A percentile compares a stretch with the other conserved stretches of the same genome.
phyloP scores from a whole-genome alignment of 2,888 invertebrate species.

The Drosophila lacicola region DNA sequence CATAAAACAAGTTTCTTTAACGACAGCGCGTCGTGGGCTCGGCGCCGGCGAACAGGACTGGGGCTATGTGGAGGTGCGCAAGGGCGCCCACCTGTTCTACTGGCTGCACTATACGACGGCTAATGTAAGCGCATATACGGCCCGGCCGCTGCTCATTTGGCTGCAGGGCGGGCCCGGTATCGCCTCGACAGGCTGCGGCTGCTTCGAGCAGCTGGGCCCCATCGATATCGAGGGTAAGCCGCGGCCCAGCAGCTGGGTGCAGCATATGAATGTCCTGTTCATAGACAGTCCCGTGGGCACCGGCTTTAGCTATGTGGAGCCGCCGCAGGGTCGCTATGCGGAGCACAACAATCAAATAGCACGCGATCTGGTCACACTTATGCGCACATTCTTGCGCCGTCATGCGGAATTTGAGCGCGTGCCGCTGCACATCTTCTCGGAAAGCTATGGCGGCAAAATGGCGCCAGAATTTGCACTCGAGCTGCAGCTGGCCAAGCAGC shows the following conservation, averaged over 20 bases:
- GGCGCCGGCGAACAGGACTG: conserved; percentile 89
- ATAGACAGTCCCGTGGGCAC: conserved; percentile 96
- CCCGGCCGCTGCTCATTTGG: conserved; percentile 92
- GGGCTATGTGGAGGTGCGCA: conserved; percentile 90
- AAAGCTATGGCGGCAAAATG: conserved; percentile 97
- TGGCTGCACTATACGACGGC: conserved; percentile 92
- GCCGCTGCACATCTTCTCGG: conserved; percentile 93
- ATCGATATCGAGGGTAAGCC: conserved; percentile 88
- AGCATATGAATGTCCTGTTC: conserved; percentile 91
- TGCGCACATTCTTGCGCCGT: conserved; percentile 88
- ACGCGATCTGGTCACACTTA: conserved; percentile 89
- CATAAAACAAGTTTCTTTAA: conserved; percentile 5
- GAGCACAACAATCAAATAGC: conserved; percentile 88
- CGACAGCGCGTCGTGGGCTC: conserved; percentile 82
- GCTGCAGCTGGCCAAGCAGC: conserved; percentile 86
- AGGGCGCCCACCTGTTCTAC: conserved; percentile 92
- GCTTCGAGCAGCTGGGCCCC: conserved; percentile 93
- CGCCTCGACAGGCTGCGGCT: conserved; percentile 92
- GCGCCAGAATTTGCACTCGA: conserved; percentile 91
- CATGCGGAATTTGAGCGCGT: conserved; percentile 89
- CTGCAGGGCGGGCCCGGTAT: conserved; percentile 94
- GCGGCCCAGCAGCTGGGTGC: conserved; percentile 91
- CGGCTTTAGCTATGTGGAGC: conserved; percentile 92
- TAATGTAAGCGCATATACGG: conserved; percentile 86
- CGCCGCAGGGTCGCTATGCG: conserved; percentile 85